phyloP scores from a whole-genome alignment of 2,797 vertebrate species.

The Chromobotia macracanthus region DNA sequence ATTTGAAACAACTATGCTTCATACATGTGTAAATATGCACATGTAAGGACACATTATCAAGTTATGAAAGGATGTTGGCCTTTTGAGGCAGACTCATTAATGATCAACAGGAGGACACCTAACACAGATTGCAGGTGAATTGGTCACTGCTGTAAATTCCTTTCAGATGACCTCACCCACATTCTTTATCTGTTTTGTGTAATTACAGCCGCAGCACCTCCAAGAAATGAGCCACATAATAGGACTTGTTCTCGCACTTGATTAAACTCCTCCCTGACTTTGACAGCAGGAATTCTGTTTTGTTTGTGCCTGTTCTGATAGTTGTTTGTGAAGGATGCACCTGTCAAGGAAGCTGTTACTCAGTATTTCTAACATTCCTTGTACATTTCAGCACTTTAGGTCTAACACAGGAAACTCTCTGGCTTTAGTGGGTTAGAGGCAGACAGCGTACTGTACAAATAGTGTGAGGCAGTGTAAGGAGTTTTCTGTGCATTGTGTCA shows the following conservation, averaged over 20 bases:
- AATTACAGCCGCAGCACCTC: background rate
- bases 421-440: constrained; percentile 27
- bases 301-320: constrained; percentile 18
- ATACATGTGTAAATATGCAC: background rate
- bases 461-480: background rate
- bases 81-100: constrained; percentile 17
- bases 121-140: background rate
- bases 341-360: constrained; percentile 40
- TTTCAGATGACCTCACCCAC: constrained; percentile 15
- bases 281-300: constrained; percentile 27
- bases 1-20: background rate
- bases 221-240: background rate
- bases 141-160: constrained; percentile 25
- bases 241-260: constrained; percentile 18
- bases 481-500: background rate
- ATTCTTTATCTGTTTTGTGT: background rate
- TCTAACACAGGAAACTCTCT: constrained; percentile 30
- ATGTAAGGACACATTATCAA: constrained; percentile 22
- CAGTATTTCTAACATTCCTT: background rate
- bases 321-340: constrained; percentile 48
- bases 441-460: background rate
- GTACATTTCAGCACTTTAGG: constrained; percentile 29
- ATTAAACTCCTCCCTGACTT: constrained; percentile 28
- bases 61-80: background rate
- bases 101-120: constrained; percentile 27